Conservation (phyloP, 2,888 invertebrate species). For the Podabrus alpinus region DNA sequence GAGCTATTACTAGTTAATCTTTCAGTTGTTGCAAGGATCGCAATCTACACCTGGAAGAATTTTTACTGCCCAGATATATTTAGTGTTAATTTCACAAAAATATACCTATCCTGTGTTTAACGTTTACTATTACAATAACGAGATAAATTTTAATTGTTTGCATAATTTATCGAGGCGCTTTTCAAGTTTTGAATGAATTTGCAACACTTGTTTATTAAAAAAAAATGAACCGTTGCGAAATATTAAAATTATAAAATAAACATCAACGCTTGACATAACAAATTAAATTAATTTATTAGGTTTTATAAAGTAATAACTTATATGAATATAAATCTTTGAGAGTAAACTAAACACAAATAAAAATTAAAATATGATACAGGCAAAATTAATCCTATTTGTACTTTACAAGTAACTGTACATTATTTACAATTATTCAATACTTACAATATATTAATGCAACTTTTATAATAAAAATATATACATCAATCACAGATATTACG, state of each 20-base stretch:
- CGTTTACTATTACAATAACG: too few species aligned
- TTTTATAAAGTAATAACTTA: neutral
- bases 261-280: too few species aligned
- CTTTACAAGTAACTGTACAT: neutral
- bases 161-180: neutral
- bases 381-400: constrained; percentile 4
- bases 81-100: too few species aligned
- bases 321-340: neutral
- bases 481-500: constrained; percentile 7
- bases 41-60: too few species aligned
- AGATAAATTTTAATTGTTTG: too few species aligned
- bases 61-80: too few species aligned
- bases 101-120: too few species aligned
- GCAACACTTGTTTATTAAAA: neutral
- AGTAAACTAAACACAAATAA: neutral
- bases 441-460: neutral
- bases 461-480: neutral
- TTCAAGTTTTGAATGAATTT: neutral
- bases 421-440: neutral
- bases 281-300: neutral
- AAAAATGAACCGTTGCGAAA: neutral
- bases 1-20: too few species aligned
- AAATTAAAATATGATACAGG: neutral
- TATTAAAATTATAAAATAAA: neutral
- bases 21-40: neutral